phyloP scores from a whole-genome alignment of 2,797 vertebrate genomes.

The Neomorphus geoffroyi region DNA sequence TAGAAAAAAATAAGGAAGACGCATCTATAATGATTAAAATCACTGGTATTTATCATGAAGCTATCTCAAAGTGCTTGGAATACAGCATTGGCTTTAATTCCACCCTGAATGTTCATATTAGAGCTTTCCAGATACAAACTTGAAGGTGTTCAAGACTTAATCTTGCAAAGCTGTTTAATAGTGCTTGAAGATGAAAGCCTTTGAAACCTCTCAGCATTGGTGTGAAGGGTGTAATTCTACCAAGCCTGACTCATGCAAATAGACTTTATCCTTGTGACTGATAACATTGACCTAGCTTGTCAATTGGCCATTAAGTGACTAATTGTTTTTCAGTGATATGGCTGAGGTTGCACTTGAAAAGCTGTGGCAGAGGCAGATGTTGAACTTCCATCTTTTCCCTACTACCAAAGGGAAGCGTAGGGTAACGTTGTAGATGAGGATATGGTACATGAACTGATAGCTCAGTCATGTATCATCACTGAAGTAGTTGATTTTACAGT shows the following conservation, averaged over 20 bases:
- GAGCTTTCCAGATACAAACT: not conserved
- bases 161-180: not conserved
- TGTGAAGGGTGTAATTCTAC: not conserved
- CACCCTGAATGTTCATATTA: not conserved
- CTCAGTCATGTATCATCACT: not conserved
- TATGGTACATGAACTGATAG: not conserved
- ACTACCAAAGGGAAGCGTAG: not conserved
- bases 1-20: not conserved
- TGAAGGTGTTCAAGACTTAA: not conserved
- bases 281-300: not conserved
- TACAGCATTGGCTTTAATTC: not conserved
- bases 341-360: not conserved
- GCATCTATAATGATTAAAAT: not conserved
- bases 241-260: not conserved
- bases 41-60: not conserved
- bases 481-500: not conserved
- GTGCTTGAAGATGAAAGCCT: not conserved
- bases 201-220: not conserved
- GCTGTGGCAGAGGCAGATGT: not conserved
- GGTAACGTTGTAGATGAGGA: not conserved
- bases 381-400: not conserved
- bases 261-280: not conserved
- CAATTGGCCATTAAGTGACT: not conserved
- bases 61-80: not conserved
- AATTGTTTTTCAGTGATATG: not conserved